Evolutionary conservation across 2,797 vertebrate species (phyloP), one percentile per base, ranked within the genome.

Genomic region (Cercopithecus neglectus): DNA sequence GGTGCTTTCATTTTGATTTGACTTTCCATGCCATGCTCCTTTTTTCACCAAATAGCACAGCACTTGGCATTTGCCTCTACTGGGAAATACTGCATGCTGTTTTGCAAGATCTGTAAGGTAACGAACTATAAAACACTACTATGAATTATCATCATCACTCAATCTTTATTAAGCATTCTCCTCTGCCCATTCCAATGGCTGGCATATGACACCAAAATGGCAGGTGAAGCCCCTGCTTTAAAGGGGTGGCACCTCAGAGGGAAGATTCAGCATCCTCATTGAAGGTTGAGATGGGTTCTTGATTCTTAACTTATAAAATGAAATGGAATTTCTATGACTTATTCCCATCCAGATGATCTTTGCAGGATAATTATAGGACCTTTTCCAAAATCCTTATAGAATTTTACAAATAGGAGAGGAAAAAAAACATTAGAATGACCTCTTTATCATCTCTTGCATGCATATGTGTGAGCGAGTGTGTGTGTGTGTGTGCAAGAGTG

Each of bases 351-450:
- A 61, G 55, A 86, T 89, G 36, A 14, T 48, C 50, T 72, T 80
- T 44, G 36, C 36, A 5, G 9, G 17, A 67, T 26, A 61, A 36
- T 67, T 33, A 19, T 1, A 85, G 55, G 64, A 30, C 22, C 53
- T 81, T 90, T 78, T 55, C 57, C 75, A 36, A 30, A 89, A 24
- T 50, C 46, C 46, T 82, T 85, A 21, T 8, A 11, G 28, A 72
- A 72, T 83, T 93, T 91, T 93, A 72, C 41, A n/a, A 84, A 97
- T 94, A 30, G 7, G 39, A 78, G 83, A 89, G 14, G 84, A 36
- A 78, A 59, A 78, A 55, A 28, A 76, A 28, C 24, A 76, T 61
- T 57, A 84, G 14, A 84, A 94, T 87, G 39, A 41, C 16, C 28
- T 61, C 26, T 57, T 81, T 44, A 36, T 80, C 4, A 26, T 36